phyloP scores from a whole-genome alignment of 1,140 invertebrate genomes.

The Drosophila kikkawai region DNA sequence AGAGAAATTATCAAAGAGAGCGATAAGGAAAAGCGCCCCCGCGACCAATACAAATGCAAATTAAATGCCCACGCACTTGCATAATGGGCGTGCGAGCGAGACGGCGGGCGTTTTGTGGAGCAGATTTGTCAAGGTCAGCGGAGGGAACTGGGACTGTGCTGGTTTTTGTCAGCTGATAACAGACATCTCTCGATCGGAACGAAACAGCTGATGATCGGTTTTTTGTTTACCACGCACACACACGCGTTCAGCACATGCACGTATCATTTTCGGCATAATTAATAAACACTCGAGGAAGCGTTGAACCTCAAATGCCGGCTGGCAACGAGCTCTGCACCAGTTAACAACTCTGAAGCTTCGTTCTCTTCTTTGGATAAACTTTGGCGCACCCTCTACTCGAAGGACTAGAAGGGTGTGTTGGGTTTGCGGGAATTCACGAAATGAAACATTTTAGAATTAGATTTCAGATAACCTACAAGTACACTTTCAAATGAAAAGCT shows the following conservation, averaged over 20 bases:
- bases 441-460: not conserved
- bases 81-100: conserved; percentile 48
- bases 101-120: conserved; percentile 25
- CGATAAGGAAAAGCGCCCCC: conserved; percentile 48
- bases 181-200: conserved; percentile 8
- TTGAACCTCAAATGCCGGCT: conserved; percentile 45
- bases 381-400: conserved; percentile 13
- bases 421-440: not conserved
- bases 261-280: conserved; percentile 9
- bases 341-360: conserved; percentile 38
- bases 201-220: conserved; percentile 70
- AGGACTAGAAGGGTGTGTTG: not conserved
- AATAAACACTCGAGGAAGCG: conserved; percentile 25
- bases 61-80: conserved; percentile 50
- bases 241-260: conserved; percentile 20
- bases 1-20: conserved; percentile 5
- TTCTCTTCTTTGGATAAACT: conserved; percentile 49
- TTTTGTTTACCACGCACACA: conserved; percentile 63
- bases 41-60: conserved; percentile 11
- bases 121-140: conserved; percentile 58
- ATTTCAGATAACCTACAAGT: not conserved
- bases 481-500: not conserved
- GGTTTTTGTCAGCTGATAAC: conserved; percentile 49
- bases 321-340: conserved; percentile 34
- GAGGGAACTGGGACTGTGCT: conserved; percentile 21